Evolutionary conservation across 1,140 invertebrate genomes (phyloP), one percentile per base, ranked within the genome.

Genomic region (Platyscapa corneri): DNA sequence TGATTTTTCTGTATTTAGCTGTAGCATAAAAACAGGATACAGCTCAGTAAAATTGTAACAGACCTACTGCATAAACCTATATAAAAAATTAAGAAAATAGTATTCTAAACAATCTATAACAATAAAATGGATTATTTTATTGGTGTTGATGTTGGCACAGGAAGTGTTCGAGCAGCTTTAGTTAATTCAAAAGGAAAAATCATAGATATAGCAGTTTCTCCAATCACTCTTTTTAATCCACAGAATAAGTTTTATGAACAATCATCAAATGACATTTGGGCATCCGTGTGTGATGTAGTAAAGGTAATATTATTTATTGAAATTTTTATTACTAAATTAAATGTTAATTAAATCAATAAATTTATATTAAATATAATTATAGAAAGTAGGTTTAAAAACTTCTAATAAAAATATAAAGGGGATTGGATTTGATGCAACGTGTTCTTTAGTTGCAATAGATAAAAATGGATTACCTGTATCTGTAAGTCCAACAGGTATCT

Each of bases 341-440:
- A 3, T 37, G 30, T 87, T 74, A 74, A 60, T n/a, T n/a, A 16
- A 82, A 60, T 79, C 10, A 6, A 46, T 77, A 77, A 56, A 56
- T 3, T 53, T 32, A 76, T 76, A 10, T 42, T 30, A 34, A 30
- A 39, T 20, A 0, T 94, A 86, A 82, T 88, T 75, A 2, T 90
- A 97, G 96, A 93, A 94, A 89, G 95, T 97, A 53, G 93, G 93
- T 65, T 89, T 91, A 88, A 93, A 94, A 88, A 91, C 96, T 56
- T 89, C 94, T 74, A 92, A 94, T 75, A 89, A 94, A 74, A 89
- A 92, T 87, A 94, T 99, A 20, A 96, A 95, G 94, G 97, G 97
- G 70, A 96, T 99, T 89, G 98, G 98, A 0, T 99, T 99, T 94
- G 98, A 98, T 95, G 98, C 98, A 30, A 99, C 98, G 56, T 99